Evolutionary conservation across 2,797 vertebrate species (phyloP).

Genomic region (Tapirus indicus): DNA sequence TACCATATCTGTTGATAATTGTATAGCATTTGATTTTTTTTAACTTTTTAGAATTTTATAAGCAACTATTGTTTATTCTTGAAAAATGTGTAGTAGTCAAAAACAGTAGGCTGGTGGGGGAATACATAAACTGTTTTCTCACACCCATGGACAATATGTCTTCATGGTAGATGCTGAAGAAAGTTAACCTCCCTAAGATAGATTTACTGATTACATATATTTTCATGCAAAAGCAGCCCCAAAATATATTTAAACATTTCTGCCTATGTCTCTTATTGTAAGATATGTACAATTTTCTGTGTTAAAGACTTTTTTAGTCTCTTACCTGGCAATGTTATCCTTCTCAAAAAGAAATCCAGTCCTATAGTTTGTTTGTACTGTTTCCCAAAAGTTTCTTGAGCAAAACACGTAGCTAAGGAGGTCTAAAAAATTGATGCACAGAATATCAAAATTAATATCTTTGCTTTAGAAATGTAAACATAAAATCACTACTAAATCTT

Average conservation of each 20-base stretch:
- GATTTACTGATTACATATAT: slow-evolving; percentile 33
- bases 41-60: slow-evolving; percentile 67
- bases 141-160: neutral
- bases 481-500: slow-evolving; percentile 70
- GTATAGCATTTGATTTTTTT: slow-evolving; percentile 47
- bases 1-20: slow-evolving; percentile 64
- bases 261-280: slow-evolving; percentile 53
- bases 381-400: slow-evolving; percentile 99
- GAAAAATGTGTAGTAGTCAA: slow-evolving; percentile 30
- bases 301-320: slow-evolving; percentile 80
- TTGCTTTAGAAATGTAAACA: slow-evolving; percentile 76
- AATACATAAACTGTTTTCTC: slow-evolving; percentile 34
- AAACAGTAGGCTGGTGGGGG: neutral
- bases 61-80: slow-evolving; percentile 67
- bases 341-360: slow-evolving; percentile 99
- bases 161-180: neutral
- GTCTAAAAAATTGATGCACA: slow-evolving; percentile 92
- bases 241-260: slow-evolving; percentile 52
- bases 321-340: slow-evolving; percentile 99
- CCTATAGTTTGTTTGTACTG: slow-evolving; percentile 99
- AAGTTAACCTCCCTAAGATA: slow-evolving; percentile 44
- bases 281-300: slow-evolving; percentile 47
- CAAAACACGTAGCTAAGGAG: slow-evolving; percentile 97
- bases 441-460: slow-evolving; percentile 84
- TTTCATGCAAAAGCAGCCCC: slow-evolving; percentile 62